These are phyloP conservation scores for Propithecus deckenii DNA, from an alignment of 2,797 vertebrate genomes.

Conservation along the genomic window DNA sequence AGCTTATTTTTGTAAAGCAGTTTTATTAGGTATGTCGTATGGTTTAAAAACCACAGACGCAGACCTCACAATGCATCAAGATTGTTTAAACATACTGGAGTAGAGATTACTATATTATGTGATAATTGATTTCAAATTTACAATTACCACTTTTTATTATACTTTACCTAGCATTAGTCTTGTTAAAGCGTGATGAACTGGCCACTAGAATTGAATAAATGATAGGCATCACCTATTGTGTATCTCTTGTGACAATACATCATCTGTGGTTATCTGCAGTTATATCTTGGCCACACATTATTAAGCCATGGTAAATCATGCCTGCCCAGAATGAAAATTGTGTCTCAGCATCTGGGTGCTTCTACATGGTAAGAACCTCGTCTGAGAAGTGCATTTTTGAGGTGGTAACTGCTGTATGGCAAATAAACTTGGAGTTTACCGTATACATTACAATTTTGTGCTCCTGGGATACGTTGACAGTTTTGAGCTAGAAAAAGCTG, in stretches of 20 bases:
- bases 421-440: neutral
- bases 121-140: slow-evolving; percentile 29
- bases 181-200: neutral
- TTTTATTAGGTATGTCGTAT: slow-evolving; percentile 71
- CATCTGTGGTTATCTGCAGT: neutral
- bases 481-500: neutral
- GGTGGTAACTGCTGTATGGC: accelerated
- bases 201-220: slow-evolving; percentile 28
- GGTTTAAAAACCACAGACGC: slow-evolving; percentile 60
- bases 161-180: neutral
- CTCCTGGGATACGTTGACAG: neutral
- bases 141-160: neutral
- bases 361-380: neutral
- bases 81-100: slow-evolving; percentile 31
- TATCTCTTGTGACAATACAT: slow-evolving; percentile 1
- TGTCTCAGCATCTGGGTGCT: neutral
- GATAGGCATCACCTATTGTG: slow-evolving; percentile 37
- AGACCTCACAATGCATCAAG: slow-evolving; percentile 29
- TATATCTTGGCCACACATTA: slow-evolving; percentile 53
- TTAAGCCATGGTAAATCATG: slow-evolving; percentile 35
- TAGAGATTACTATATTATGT: slow-evolving; percentile 11
- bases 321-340: neutral
- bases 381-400: neutral
- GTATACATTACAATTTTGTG: neutral
- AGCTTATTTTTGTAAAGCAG: slow-evolving; percentile 74